Percentiles rank a stretch among this genome's conserved stretches.
These are phyloP conservation scores for Malurus melanocephalus DNA, from an alignment of 2,113 vertebrate species.

Conservation along the genomic window DNA sequence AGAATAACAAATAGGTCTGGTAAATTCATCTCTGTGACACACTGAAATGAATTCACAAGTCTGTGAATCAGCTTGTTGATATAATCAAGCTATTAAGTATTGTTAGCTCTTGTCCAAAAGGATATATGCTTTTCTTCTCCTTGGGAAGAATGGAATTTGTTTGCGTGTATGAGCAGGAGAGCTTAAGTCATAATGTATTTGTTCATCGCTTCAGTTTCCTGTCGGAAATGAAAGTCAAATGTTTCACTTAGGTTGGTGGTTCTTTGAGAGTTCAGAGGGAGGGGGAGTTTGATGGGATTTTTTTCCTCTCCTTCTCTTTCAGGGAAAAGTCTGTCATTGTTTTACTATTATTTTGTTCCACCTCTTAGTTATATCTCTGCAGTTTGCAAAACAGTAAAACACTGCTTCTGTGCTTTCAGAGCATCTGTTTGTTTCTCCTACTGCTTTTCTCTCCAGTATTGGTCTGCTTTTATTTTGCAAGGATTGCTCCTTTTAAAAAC, in stretches of 20 bases:
- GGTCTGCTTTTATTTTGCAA: not conserved
- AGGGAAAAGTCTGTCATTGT: not conserved
- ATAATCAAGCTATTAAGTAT: slow-evolving; percentile 42
- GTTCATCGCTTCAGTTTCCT: slow-evolving; percentile 31
- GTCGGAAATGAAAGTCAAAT: slow-evolving; percentile 44
- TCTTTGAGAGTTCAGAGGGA: slow-evolving; percentile 28
- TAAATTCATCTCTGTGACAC: slow-evolving; percentile 52
- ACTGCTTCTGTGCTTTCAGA: not conserved
- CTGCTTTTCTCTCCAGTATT: not conserved
- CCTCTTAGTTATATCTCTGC: not conserved
- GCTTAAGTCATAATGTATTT: slow-evolving; percentile 16
- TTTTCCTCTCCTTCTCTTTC: not conserved
- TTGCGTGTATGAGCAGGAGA: not conserved
- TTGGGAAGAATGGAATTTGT: slow-evolving; percentile 41
- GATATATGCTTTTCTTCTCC: slow-evolving; percentile 36
- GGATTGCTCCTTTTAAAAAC: not conserved
- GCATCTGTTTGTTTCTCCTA: not conserved
- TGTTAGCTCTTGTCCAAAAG: slow-evolving; percentile 33
- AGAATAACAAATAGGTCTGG: slow-evolving; percentile 40
- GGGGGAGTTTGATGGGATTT: accelerated
- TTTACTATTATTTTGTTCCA: not conserved
- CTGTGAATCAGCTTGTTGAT: slow-evolving; percentile 46
- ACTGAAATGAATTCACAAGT: slow-evolving; percentile 45
- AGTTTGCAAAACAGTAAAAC: not conserved
- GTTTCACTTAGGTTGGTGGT: not conserved